These are phyloP conservation scores for Craniophora ligustri DNA, from an alignment of 2,888 invertebrate genomes.

Conservation along the genomic window DNA sequence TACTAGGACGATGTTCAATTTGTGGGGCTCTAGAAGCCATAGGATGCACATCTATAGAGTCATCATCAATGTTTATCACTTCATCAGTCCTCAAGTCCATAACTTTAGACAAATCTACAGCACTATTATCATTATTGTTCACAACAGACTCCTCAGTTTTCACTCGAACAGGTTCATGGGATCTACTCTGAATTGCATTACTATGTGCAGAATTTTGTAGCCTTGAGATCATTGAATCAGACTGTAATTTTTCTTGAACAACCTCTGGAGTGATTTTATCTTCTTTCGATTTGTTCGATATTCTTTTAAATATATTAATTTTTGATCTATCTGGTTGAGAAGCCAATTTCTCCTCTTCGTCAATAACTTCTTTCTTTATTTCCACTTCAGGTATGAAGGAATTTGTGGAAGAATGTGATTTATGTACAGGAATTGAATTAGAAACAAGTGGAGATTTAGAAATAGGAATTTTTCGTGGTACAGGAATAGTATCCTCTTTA, in stretches of 20 bases:
- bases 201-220: constrained; percentile 76
- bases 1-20: constrained; percentile 70
- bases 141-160: constrained; percentile 79
- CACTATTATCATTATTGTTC: constrained; percentile 86
- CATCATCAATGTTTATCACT: constrained; percentile 85
- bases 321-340: constrained; percentile 95
- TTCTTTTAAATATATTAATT: constrained; percentile 95
- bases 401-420: constrained; percentile 67
- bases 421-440: constrained; percentile 75
- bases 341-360: constrained; percentile 90
- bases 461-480: constrained; percentile 85
- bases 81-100: constrained; percentile 85
- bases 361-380: constrained; percentile 85
- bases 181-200: constrained; percentile 68
- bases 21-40: constrained; percentile 62
- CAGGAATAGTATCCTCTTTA: constrained; percentile 81
- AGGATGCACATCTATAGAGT: constrained; percentile 77
- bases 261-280: constrained; percentile 85
- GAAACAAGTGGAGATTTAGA: constrained; percentile 83
- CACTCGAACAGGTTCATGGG: constrained; percentile 69
- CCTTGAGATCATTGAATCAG: constrained; percentile 83
- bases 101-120: constrained; percentile 84
- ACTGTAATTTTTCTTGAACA: constrained; percentile 78
- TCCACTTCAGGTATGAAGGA: constrained; percentile 76
- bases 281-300: constrained; percentile 92